A percentile compares a stretch with the other conserved stretches of the same genome.
Conservation (phyloP, 2,888 invertebrate genomes). For the Rhagophthalmus giganteus region DNA sequence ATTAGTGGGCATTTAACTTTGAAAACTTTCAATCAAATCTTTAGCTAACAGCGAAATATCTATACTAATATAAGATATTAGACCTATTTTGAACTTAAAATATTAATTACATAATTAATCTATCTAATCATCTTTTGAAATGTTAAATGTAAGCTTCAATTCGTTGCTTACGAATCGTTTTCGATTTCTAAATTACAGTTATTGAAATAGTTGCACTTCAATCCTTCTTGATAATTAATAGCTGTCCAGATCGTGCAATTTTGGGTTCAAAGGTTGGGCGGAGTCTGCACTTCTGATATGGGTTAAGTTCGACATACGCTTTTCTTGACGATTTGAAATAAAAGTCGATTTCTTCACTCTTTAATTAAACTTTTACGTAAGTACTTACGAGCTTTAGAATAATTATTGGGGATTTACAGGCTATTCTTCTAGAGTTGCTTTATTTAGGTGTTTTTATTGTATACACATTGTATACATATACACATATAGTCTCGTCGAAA, state of each 20-base stretch:
- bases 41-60: too few relatives aligned
- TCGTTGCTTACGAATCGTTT: too few relatives aligned
- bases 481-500: too few relatives aligned
- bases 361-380: background rate
- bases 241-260: constrained; percentile 36
- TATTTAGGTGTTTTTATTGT: too few relatives aligned
- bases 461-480: too few relatives aligned
- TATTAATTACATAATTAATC: constrained; percentile 21
- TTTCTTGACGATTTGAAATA: constrained; percentile 2
- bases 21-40: constrained; percentile 4
- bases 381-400: too few relatives aligned
- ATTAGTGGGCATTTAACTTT: background rate
- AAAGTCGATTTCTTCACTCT: background rate
- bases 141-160: constrained; percentile 17
- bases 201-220: constrained; percentile 36
- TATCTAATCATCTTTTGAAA: constrained; percentile 10
- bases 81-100: constrained; percentile 14
- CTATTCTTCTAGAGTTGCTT: too few relatives aligned
- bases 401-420: too few relatives aligned
- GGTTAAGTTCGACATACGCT: constrained; percentile 29
- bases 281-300: constrained; percentile 39
- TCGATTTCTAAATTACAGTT: constrained; percentile 37
- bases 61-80: too few relatives aligned
- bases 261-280: constrained; percentile 37
- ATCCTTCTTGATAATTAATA: constrained; percentile 41